Conservation (phyloP, 2,113 vertebrate species). For the Thalassoma bifasciatum region DNA sequence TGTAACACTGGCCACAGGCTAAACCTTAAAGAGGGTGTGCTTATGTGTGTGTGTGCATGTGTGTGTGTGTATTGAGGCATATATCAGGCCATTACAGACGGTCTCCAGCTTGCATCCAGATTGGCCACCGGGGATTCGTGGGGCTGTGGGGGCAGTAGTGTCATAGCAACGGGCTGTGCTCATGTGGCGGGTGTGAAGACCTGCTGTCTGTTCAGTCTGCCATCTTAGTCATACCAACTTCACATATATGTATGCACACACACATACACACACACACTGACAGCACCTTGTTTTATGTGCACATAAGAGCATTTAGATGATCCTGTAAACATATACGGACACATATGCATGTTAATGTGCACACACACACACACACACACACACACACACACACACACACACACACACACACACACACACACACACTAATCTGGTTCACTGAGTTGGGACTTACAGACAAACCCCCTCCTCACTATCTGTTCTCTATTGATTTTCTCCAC, state of each 20-base stretch:
- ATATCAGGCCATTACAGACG: constrained; percentile 71
- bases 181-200: constrained; percentile 75
- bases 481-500: constrained; percentile 56
- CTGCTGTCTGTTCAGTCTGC: constrained; percentile 76
- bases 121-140: constrained; percentile 73
- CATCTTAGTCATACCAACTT: constrained; percentile 57
- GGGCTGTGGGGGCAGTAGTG: constrained; percentile 72
- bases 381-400: no score
- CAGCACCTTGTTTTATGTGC: constrained; percentile 11
- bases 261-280: background rate
- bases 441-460: constrained; percentile 17
- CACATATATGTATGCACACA: background rate
- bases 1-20: constrained; percentile 1
- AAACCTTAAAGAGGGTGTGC: background rate
- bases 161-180: constrained; percentile 74
- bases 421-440: constrained; percentile 17
- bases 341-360: background rate
- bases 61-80: constrained; percentile 27
- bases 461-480: constrained; percentile 29
- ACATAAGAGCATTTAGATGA: constrained; percentile 17
- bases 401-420: no score
- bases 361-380: constrained; percentile 18
- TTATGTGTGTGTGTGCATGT: constrained; percentile 6
- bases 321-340: constrained; percentile 16
- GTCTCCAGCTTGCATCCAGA: constrained; percentile 78